A percentile compares a stretch with the other conserved stretches of the same genome.
Evolutionary conservation across 2,888 invertebrate genomes (phyloP).

Genomic region (Disparrhopalites patrizii): DNA sequence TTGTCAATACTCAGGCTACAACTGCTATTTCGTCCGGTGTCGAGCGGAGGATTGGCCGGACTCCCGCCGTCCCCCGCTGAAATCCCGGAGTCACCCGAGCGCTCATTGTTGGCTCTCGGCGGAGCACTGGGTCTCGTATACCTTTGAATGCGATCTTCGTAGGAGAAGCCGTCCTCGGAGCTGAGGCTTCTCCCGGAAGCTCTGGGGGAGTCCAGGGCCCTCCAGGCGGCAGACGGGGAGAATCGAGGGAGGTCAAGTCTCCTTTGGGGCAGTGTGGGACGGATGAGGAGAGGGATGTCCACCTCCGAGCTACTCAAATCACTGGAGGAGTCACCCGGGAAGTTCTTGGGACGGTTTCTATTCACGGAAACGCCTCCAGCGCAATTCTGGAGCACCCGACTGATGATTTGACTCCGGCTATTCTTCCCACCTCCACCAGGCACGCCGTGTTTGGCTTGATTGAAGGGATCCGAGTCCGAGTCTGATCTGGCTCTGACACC

Average conservation of each 20-base stretch:
- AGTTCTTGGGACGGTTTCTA: neutral
- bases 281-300: slow-evolving; percentile 67
- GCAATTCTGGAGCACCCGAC: neutral
- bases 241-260: slow-evolving; percentile 72
- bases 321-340: slow-evolving; percentile 38
- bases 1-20: slow-evolving; percentile 22
- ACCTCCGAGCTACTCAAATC: slow-evolving; percentile 46
- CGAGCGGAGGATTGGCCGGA: slow-evolving; percentile 51
- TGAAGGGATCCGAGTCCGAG: slow-evolving; percentile 38
- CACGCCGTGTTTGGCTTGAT: too few species aligned
- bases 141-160: slow-evolving; percentile 49
- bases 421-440: too few species aligned
- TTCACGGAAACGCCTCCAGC: neutral
- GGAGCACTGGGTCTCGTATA: slow-evolving; percentile 50
- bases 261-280: slow-evolving; percentile 75
- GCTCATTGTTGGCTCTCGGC: slow-evolving; percentile 56
- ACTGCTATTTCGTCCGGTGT: slow-evolving; percentile 27
- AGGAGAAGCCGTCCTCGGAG: slow-evolving; percentile 43
- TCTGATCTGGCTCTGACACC: slow-evolving; percentile 26
- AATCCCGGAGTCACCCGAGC: slow-evolving; percentile 79
- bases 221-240: slow-evolving; percentile 80
- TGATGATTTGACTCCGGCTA: neutral
- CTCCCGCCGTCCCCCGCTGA: slow-evolving; percentile 67
- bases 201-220: slow-evolving; percentile 58
- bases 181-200: slow-evolving; percentile 54